Evolutionary conservation across 35 echinoderm and acorn worm genomes (phyloP), one percentile per base, ranked within the genome.

Genomic region (Ptychodera flava): DNA sequence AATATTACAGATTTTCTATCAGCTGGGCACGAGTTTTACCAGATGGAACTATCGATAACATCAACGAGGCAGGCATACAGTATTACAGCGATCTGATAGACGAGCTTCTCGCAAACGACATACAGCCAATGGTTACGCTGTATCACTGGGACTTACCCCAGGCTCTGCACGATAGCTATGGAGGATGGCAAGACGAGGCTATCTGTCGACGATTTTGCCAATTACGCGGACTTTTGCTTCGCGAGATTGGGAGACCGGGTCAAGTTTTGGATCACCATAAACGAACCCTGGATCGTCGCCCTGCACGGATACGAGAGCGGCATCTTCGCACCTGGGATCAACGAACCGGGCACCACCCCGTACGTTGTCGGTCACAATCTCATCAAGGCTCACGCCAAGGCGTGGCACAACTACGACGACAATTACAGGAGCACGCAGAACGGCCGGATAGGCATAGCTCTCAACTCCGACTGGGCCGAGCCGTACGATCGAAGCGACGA

Each of bases 361-460:
- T 90, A 90, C 82, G 80, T 45, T 6, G 88, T 90, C 0, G 76
- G 81, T 34, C 88, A 90, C 36, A 90, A 90, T 33, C 34, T 90
- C 0, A 35, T 90, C 6, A 33, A 83, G 77, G 81, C 88, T 36
- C 88, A 90, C 32, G 88, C 88, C 16, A 34, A 85, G 30, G 88
- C 88, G 35, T 90, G 82, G 81, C 88, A 90, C 82, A 79, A 36
- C 34, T 90, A 90, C 34, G 88, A 90, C 80, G 81, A 90, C 34
- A 35, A 10, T 34, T 90, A 36, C 37, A 34, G 88, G 31, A 34
- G 28, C 33, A 28, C 0, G 78, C 80, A 92, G 87, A 84, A 86
- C 31, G 95, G 95, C 12, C 38, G 87, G 30, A 87, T 93, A 35
- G 95, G 91, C 15, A 97, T 97, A 29, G 90, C 95, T 28, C 84